phyloP scores from a whole-genome alignment of 2,888 invertebrate species.

The Helleia helle region DNA sequence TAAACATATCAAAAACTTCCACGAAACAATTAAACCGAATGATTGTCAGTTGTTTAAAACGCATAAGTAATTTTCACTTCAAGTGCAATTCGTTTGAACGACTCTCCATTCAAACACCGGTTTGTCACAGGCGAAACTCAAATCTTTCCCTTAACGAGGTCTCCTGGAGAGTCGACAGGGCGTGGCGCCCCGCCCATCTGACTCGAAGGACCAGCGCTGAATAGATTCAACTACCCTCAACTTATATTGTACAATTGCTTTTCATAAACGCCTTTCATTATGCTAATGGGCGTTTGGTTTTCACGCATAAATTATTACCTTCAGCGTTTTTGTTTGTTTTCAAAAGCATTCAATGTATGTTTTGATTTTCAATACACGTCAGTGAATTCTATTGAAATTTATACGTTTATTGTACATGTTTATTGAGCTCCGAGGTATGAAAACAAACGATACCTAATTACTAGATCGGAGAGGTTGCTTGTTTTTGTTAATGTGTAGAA shows the following conservation, averaged over 20 bases:
- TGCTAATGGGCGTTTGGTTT: constrained; percentile 17
- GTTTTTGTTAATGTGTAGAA: no score
- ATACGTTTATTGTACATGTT: not conserved
- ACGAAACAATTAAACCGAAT: no score
- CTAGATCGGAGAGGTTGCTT: no score
- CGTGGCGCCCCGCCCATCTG: constrained; percentile 49
- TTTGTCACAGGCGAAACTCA: constrained; percentile 15
- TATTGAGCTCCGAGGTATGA: not conserved
- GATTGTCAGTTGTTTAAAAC: no score
- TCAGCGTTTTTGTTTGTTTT: constrained; percentile 9
- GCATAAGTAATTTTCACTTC: no score
- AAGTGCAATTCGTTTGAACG: constrained; percentile 10
- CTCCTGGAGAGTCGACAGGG: constrained; percentile 39
- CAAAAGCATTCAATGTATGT: constrained; percentile 2
- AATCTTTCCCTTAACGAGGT: constrained; percentile 36
- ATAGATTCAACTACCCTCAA: constrained; percentile 40
- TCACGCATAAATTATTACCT: constrained; percentile 18
- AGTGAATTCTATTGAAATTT: not conserved
- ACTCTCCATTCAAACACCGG: constrained; percentile 14
- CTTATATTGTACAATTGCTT: constrained; percentile 16
- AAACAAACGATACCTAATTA: not conserved
- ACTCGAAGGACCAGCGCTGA: constrained; percentile 37
- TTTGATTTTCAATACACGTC: not conserved
- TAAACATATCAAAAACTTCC: no score
- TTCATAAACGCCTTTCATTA: constrained; percentile 17